Evolutionary conservation across 2,797 vertebrate species (phyloP), one percentile per base, ranked within the genome.

Genomic region (Moxostoma hubbsi): DNA sequence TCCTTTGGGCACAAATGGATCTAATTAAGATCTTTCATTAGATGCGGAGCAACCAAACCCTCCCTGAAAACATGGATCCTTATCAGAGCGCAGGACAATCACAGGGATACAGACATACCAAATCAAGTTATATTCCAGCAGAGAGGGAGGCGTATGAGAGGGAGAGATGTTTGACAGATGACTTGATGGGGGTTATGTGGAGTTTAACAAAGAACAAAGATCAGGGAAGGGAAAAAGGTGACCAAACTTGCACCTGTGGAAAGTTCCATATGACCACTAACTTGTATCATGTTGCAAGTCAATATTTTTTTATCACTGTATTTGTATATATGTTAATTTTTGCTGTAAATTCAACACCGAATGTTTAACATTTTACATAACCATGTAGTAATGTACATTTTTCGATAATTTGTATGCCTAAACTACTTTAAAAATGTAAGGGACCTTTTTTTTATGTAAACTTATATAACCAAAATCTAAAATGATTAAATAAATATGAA

Each of bases 21-120:
- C 89, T 89, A 87, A 90, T 91, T 90, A 90, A 89, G 89, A 89
- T 88, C 82, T 83, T 87, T 89, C 87, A 89, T 91, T 89, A 88
- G 89, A 89, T 88, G 87, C 71, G 79, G 65, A 24, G 50, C 76
- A 61, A 54, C 71, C 59, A 75, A 85, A 83, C 81, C 73, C 84
- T 67, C 84, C 85, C 81, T 81, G 83, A 86, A 82, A 89, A 87
- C 88, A 87, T 53, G 77, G 86, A 87, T 89, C 57, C 83, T 87
- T 88, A 90, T 89, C 85, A 73, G 71, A 78, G 73, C 62, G 67
- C 81, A 79, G 77, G 83, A 84, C 84, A 84, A 87, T 83, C 75
- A 69, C 62, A 78, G 69, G 79, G 62, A 82, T 82, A 54, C 73
- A 85, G 77, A 80, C 71, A 77, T 66, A 75, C 64, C 69, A 83